Conservation (phyloP, 2,113 vertebrate genomes). For the Zapornia atra region DNA sequence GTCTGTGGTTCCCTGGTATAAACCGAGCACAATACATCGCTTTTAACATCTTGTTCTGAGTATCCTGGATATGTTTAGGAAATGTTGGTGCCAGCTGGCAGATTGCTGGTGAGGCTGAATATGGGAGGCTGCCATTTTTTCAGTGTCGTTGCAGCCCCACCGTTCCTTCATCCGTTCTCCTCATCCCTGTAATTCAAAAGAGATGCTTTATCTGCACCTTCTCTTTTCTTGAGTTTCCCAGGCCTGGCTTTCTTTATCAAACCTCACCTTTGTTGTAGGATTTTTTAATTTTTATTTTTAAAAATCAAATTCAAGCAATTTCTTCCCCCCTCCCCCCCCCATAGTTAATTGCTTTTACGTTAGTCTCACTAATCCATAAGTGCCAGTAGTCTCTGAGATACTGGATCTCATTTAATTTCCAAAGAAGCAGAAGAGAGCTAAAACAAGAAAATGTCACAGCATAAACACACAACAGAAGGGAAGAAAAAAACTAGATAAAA, state of each 20-base stretch:
- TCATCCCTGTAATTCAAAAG: background rate
- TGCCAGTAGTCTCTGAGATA: constrained; percentile 62
- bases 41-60: constrained; percentile 51
- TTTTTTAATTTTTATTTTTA: background rate
- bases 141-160: background rate
- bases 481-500: constrained; percentile 65
- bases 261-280: background rate
- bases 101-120: constrained; percentile 9
- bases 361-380: constrained; percentile 51
- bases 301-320: background rate
- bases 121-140: background rate
- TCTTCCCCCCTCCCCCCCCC: background rate
- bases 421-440: constrained; percentile 68
- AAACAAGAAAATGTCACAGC: constrained; percentile 72
- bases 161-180: background rate
- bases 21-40: background rate
- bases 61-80: constrained; percentile 47
- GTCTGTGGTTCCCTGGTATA: constrained; percentile 20
- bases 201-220: background rate
- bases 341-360: constrained; percentile 32
- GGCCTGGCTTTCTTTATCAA: background rate
- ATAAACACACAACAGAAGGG: constrained; percentile 70
- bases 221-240: background rate
- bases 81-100: constrained; percentile 47
- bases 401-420: constrained; percentile 62